Evolutionary conservation across 2,888 invertebrate genomes (phyloP), one percentile per base, ranked within the genome.

Genomic region (Drosophila barbarae): DNA sequence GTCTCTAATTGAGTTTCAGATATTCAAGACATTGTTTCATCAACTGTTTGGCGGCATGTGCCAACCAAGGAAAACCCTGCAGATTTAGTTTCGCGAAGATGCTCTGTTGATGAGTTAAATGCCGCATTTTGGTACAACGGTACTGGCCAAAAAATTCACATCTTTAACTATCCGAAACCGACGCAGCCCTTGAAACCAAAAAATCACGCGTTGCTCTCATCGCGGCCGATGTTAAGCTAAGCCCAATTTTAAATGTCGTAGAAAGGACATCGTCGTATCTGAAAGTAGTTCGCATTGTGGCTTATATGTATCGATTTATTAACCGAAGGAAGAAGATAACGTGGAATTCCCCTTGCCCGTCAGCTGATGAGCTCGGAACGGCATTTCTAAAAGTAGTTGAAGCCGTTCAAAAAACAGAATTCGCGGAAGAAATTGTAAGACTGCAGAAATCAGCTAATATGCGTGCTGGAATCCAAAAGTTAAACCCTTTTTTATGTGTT

Each of bases 221-320:
- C 34, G 44, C 35, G 44, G 35, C 47, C 55, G n/a, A 56, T 47
- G 21, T 23, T 13, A 32, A 47, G n/a, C 13, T 32, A 15, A 38
- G 15, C 21, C 47, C 47, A 2, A 32, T 12, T 26, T 26, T 26
- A 26, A 26, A 26, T 5, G 2, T 53, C 12, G 15, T 26, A 42
- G 23, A 53, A 34, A 53, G 30, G 15, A 15, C 7, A 4, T 52
- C 30, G 15, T 39, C 30, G 4, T 49, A 49, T 18, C 35, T 18
- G 15, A 51, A 47, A 15, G 38, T 26, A 21, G 28, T 38, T 18
- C 13, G 38, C 23, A 42, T 39, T 10, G 30, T 52, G 7, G 30
- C 39, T 12, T 18, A 46, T 12, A 15, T 32, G 6, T 12, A 26
- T 26, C 26, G 26, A 26, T 26, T 26, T 5, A 26, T 26, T 26